phyloP scores from a whole-genome alignment of 2,888 invertebrate genomes.

The Macrostomum cliftonense region DNA sequence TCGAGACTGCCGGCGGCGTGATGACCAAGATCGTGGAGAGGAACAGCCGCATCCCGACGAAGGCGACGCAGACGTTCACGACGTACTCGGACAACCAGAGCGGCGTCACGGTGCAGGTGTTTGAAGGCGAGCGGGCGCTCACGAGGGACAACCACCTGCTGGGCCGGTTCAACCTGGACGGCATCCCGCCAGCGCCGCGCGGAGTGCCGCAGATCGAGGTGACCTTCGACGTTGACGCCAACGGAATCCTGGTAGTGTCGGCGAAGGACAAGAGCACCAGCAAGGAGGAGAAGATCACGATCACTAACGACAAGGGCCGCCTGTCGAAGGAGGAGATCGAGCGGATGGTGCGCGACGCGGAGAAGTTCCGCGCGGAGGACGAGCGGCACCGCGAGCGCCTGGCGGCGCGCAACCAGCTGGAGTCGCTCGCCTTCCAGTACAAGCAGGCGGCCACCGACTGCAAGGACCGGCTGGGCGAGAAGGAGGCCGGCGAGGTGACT shows the following conservation, averaged over 20 bases:
- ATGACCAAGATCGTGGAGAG: conserved; percentile 92
- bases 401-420: conserved; percentile 53
- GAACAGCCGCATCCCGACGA: conserved; percentile 88
- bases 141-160: conserved; percentile 61
- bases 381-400: conserved; percentile 47
- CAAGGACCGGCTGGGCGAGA: too few relatives aligned
- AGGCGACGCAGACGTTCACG: conserved; percentile 85
- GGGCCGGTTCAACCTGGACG: conserved; percentile 11
- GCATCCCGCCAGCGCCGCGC: conserved; percentile 44
- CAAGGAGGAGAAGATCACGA: conserved; percentile 41
- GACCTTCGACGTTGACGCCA: conserved; percentile 47
- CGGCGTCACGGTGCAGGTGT: conserved; percentile 58
- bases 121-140: conserved; percentile 49
- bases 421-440: conserved; percentile 75
- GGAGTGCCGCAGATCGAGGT: conserved; percentile 57
- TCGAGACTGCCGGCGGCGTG: conserved; percentile 72
- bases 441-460: conserved; percentile 64
- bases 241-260: conserved; percentile 75
- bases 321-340: conserved; percentile 57
- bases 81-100: conserved; percentile 95
- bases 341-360: conserved; percentile 41
- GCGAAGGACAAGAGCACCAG: conserved; percentile 61
- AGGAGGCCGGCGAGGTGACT: too few relatives aligned
- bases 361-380: conserved; percentile 50
- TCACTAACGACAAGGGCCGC: conserved; percentile 55